These are phyloP conservation scores for Gobiocypris rarus DNA, from an alignment of 2,113 vertebrate genomes.

Conservation along the genomic window DNA sequence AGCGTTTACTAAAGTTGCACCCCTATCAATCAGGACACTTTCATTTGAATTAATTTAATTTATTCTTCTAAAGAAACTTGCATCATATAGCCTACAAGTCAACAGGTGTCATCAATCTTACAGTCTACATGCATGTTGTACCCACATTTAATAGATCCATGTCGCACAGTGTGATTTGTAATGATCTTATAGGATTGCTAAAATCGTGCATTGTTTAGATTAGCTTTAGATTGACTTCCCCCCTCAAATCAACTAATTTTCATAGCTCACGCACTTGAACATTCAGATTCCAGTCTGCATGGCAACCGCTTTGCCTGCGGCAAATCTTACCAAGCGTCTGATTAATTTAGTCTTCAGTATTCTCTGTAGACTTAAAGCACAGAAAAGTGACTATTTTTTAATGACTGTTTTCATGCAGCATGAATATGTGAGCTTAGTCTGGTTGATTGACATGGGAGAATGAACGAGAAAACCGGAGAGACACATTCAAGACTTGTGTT, in stretches of 20 bases:
- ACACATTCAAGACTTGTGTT: not conserved
- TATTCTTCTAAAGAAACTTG: no score
- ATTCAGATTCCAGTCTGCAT: slow-evolving; percentile 18
- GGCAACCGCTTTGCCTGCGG: slow-evolving; percentile 5
- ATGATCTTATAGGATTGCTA: no score
- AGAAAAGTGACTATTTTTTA: slow-evolving; percentile 15
- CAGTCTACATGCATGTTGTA: no score
- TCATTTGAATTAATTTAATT: no score
- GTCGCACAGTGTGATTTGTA: no score
- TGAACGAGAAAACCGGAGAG: not conserved
- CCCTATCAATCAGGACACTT: no score
- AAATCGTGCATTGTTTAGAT: no score
- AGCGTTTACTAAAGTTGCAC: no score
- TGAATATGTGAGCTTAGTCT: not conserved
- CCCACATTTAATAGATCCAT: no score
- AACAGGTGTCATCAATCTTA: no score
- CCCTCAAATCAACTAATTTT: not conserved
- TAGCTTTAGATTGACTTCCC: not conserved
- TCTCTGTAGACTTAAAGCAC: not conserved
- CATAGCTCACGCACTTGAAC: not conserved
- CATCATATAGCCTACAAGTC: no score
- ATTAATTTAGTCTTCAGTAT: slow-evolving; percentile 29
- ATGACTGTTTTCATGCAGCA: slow-evolving; percentile 5
- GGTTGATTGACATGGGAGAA: not conserved
- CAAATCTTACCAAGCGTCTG: not conserved